Evolutionary conservation across 2,797 vertebrate species (phyloP), one percentile per base, ranked within the genome.

Genomic region (Sylvia borin): DNA sequence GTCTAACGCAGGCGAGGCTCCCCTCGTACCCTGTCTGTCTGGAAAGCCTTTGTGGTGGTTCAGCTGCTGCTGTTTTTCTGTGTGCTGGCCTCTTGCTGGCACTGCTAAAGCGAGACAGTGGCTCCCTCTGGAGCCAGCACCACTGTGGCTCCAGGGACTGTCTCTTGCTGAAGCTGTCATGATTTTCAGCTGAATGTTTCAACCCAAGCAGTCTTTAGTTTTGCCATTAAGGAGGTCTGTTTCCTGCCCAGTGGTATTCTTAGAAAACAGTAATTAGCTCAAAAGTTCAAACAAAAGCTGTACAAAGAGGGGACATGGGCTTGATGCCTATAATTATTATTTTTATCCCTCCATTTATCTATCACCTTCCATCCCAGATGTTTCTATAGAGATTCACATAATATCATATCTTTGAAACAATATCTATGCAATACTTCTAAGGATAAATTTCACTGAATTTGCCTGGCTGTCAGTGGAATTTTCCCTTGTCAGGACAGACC

Each of bases 121-220:
- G 95, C 97, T 95, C 97, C 97, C 96, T 96, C 97, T 97, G 96
- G 96, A 96, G 97, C 84, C 94, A 58, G 85, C 61, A 74, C 32
- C 42, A 1, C 53, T 38, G 29, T 73, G 81, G 45, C 92, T 94
- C 82, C 89, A 24, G 91, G 48, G 83, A 65, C 48, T 32, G 36
- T 26, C 17, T 78, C n/a, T 22, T 16, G 61, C 61, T 60, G 67
- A 32, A 48, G 45, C 62, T 67, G 38, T 72, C 3, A 0, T 0
- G 3, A 20, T 43, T 90, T 92, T 51, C 67, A 79, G 76, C 38
- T n/a, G 8, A 62, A 5, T 54, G 4, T 50, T 84, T 85, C 45
- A 13, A 40, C 19, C 47, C 13, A 9, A 61, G 60, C 34, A 27
- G 7, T 24, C 45, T 72, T 72, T 55, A 61, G 38, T n/a, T 78